Conservation (phyloP, 2,888 invertebrate species). For the Caenorhabditis imperialis region DNA sequence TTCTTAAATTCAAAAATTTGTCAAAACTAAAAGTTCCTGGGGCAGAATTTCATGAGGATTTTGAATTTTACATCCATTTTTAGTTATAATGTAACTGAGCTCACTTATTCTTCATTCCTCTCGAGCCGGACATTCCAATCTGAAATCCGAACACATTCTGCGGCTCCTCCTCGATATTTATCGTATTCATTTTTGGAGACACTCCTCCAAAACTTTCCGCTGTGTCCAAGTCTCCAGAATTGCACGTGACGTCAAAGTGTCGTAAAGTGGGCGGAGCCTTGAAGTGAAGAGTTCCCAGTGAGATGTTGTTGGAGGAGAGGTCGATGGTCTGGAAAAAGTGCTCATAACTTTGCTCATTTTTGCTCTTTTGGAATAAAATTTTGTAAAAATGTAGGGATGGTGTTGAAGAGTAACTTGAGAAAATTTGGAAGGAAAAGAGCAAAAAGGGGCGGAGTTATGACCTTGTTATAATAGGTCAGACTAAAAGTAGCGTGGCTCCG, state of each 20-base stretch:
- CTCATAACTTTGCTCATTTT: background rate
- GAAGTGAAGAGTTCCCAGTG: conserved; percentile 64
- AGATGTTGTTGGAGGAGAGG: conserved; percentile 80
- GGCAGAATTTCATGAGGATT: background rate
- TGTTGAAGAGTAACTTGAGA: too few species aligned
- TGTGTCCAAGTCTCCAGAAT: conserved; percentile 64
- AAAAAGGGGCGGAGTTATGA: too few species aligned
- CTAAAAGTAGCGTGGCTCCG: too few species aligned
- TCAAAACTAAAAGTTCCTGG: too few species aligned
- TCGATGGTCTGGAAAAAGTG: conserved; percentile 79
- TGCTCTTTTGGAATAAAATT: background rate
- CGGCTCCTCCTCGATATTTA: conserved; percentile 33
- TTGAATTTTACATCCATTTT: background rate
- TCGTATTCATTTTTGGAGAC: conserved; percentile 38
- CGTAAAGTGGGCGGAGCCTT: conserved; percentile 78
- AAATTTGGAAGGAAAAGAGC: too few species aligned
- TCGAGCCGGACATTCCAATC: conserved; percentile 79
- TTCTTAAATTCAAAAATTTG: too few species aligned
- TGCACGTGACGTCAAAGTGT: conserved; percentile 80
- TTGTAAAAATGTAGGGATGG: background rate
- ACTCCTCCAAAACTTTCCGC: conserved; percentile 8
- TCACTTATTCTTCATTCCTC: conserved; percentile 80
- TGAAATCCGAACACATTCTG: conserved; percentile 34
- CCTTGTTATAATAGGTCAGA: too few species aligned
- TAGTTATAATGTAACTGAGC: too few species aligned